These are phyloP conservation scores for Cantharis lateralis DNA, from an alignment of 2,888 invertebrate genomes.

Conservation along the genomic window DNA sequence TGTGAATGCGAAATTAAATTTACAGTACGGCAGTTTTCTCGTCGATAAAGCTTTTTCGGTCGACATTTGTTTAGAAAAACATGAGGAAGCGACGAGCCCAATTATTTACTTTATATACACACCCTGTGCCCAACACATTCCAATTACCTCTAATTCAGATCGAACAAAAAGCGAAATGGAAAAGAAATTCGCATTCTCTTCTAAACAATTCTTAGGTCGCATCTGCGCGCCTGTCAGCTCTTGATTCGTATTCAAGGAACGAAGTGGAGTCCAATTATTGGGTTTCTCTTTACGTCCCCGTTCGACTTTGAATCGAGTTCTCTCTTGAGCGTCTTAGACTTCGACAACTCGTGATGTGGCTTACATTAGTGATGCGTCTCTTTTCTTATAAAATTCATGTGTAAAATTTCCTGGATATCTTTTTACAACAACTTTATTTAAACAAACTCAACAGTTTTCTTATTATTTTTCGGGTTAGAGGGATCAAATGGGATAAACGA, in stretches of 20 bases:
- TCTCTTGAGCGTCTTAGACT: conserved; percentile 33
- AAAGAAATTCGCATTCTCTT: conserved; percentile 40
- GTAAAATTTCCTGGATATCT: conserved; percentile 15
- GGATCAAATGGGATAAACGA: not conserved
- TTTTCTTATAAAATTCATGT: conserved; percentile 21
- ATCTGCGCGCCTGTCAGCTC: conserved; percentile 43
- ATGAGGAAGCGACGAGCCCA: conserved; percentile 2
- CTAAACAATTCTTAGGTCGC: conserved; percentile 43
- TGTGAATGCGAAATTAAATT: conserved; percentile 12
- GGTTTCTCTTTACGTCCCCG: conserved; percentile 42
- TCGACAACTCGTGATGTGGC: conserved; percentile 39
- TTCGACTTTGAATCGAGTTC: conserved; percentile 34
- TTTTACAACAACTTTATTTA: conserved; percentile 7
- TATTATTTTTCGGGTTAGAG: not conserved
- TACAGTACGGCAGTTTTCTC: not conserved
- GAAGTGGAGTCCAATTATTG: conserved; percentile 48
- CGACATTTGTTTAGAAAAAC: conserved; percentile 5
- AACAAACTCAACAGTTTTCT: not conserved
- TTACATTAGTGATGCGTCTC: conserved; percentile 32
- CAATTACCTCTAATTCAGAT: conserved; percentile 35
- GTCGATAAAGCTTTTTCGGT: not conserved
- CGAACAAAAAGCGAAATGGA: conserved; percentile 32
- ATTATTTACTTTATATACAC: conserved; percentile 27
- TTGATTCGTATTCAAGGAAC: conserved; percentile 48
- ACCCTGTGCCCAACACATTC: conserved; percentile 23